Conservation (phyloP, 2,113 vertebrate species). For the Nettapus auritus region DNA sequence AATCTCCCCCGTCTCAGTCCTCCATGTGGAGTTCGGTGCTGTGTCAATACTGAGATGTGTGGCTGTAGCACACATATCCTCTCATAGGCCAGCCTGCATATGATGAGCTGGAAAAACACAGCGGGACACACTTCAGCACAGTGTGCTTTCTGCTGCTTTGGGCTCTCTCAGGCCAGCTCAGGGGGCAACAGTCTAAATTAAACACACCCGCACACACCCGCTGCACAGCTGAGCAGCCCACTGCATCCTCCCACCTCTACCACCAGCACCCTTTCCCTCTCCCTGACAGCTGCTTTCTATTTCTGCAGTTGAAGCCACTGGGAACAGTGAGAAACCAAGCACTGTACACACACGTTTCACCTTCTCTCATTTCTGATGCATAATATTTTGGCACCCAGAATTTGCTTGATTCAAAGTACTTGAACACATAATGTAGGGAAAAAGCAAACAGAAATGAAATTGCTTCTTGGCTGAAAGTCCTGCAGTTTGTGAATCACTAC, state of each 20-base stretch:
- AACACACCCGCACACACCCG: not conserved
- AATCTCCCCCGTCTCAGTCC: not conserved
- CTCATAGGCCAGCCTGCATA: not conserved
- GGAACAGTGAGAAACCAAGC: not conserved
- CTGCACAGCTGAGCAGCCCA: not conserved
- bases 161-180: not conserved
- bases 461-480: not conserved
- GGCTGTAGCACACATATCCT: accelerated
- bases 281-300: not conserved
- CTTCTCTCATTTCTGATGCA: not conserved
- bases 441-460: not conserved
- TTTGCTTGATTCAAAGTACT: not conserved
- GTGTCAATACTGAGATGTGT: accelerated
- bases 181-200: not conserved
- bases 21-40: not conserved
- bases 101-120: not conserved
- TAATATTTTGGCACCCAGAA: not conserved
- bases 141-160: not conserved
- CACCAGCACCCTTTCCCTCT: not conserved
- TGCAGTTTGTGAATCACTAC: not conserved
- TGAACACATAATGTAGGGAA: not conserved
- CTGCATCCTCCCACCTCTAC: not conserved
- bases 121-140: not conserved
- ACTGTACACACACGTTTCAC: not conserved
- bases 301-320: not conserved